These are phyloP conservation scores for Syndactyla subalaris DNA, from an alignment of 2,797 vertebrate genomes.

Conservation along the genomic window DNA sequence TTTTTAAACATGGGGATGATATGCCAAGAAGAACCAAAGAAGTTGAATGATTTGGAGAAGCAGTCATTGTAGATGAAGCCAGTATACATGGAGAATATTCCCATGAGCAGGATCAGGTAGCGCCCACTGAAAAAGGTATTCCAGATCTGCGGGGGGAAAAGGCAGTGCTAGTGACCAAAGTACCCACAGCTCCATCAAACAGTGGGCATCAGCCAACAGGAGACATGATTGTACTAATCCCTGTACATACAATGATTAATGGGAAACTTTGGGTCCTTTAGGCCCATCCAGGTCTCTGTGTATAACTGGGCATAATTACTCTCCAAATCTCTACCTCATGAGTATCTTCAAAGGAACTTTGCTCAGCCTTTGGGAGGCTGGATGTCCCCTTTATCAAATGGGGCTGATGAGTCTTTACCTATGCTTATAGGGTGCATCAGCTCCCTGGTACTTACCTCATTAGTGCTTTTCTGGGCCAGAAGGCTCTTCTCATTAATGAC, in stretches of 20 bases:
- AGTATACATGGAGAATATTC: constrained; percentile 84
- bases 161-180: not conserved
- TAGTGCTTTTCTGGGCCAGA: constrained; percentile 75
- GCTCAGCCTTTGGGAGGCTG: not conserved
- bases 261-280: not conserved
- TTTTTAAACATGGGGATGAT: constrained; percentile 80
- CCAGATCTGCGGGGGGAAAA: constrained; percentile 77
- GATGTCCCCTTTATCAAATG: not conserved
- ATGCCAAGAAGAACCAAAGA: constrained; percentile 85
- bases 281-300: not conserved
- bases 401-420: not conserved
- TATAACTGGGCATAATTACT: not conserved
- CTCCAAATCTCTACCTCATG: not conserved
- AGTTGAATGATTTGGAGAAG: constrained; percentile 83
- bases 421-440: not conserved
- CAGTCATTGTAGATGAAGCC: constrained; percentile 86
- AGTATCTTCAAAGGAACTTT: not conserved
- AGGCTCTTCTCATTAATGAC: constrained; percentile 76
- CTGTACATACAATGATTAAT: not conserved
- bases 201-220: not conserved
- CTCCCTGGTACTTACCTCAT: constrained; percentile 74
- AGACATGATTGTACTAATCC: not conserved
- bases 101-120: constrained; percentile 83
- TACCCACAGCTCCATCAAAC: not conserved
- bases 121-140: constrained; percentile 82